These are phyloP conservation scores for Diorhabda sublineata DNA, from an alignment of 1,140 invertebrate genomes.

Conservation along the genomic window DNA sequence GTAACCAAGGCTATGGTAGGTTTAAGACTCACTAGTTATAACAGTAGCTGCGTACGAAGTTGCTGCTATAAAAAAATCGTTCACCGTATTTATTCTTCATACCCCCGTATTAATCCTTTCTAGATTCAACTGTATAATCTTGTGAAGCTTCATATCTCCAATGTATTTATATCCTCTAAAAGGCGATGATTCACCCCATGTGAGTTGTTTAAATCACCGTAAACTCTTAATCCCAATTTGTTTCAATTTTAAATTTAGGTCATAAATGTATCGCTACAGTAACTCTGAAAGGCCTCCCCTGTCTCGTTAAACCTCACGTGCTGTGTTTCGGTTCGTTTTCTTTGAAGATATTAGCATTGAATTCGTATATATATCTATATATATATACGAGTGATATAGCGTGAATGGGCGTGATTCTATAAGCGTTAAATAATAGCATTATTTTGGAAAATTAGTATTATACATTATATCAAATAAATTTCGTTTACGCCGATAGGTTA, in stretches of 20 bases:
- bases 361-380: neutral
- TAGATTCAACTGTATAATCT: too few relatives aligned
- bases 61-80: too few relatives aligned
- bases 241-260: constrained; percentile 44
- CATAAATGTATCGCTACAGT: constrained; percentile 34
- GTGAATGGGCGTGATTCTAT: neutral
- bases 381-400: neutral
- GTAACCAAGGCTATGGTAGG: too few relatives aligned
- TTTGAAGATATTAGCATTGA: constrained; percentile 2
- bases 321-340: constrained; percentile 16
- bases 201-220: constrained; percentile 43
- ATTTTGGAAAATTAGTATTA: neutral
- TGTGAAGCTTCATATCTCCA: neutral
- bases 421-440: neutral
- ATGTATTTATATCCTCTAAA: neutral
- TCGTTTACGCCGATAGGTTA: too few relatives aligned
- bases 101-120: too few relatives aligned
- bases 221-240: constrained; percentile 41
- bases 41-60: too few relatives aligned
- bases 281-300: constrained; percentile 22
- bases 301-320: constrained; percentile 34
- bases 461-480: too few relatives aligned
- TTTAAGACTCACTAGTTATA: too few relatives aligned
- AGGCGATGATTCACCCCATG: constrained; percentile 21
- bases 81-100: too few relatives aligned